These are phyloP conservation scores for Acanthacorydalis orientalis DNA, from an alignment of 2,888 invertebrate genomes.

Conservation along the genomic window DNA sequence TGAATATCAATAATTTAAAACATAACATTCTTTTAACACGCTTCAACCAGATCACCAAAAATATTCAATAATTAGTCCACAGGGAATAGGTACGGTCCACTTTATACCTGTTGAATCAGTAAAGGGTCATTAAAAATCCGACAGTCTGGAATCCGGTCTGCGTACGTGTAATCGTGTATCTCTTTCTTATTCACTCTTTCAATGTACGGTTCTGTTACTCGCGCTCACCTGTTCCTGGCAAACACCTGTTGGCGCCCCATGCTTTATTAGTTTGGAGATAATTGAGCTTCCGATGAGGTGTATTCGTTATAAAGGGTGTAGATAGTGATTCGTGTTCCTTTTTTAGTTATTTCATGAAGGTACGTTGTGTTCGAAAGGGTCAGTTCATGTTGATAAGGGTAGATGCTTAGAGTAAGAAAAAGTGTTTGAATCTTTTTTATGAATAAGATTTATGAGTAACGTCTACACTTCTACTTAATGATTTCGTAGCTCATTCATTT, in stretches of 20 bases:
- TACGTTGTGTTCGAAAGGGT: no score
- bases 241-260: slow-evolving; percentile 17
- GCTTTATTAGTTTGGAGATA: slow-evolving; percentile 19
- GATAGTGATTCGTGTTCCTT: no score
- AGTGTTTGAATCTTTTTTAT: no score
- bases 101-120: no score
- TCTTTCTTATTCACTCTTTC: slow-evolving; percentile 2
- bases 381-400: no score
- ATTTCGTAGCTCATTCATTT: no score
- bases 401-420: no score
- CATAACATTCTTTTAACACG: not conserved
- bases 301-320: no score
- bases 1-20: no score
- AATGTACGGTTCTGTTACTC: slow-evolving; percentile 2
- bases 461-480: no score
- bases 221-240: slow-evolving; percentile 6
- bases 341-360: no score
- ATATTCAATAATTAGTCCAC: not conserved
- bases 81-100: not conserved
- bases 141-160: slow-evolving; percentile 23
- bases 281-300: slow-evolving; percentile 15
- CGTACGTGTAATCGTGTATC: slow-evolving; percentile 9
- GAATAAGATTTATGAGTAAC: no score
- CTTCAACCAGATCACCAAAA: not conserved
- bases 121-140: slow-evolving; percentile 16